Percentiles rank a stretch among this genome's conserved stretches.
Conservation (phyloP, 2,888 invertebrate species). For the Drosophila mayaguana region DNA sequence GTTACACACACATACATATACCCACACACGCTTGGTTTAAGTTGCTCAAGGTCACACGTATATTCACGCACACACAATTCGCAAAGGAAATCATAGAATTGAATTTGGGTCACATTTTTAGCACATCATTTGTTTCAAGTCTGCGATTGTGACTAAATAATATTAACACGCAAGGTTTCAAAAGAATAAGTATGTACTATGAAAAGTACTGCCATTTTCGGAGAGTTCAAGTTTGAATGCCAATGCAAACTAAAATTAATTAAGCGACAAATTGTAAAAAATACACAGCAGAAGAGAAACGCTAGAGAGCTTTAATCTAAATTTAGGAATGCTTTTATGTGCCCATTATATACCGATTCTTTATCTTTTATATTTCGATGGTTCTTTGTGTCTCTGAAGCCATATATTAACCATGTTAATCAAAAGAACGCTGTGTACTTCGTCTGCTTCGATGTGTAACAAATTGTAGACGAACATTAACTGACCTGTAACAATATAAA, state of each 20-base stretch:
- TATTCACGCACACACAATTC: slow-evolving; percentile 10
- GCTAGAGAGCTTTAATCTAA: neutral
- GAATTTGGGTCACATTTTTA: slow-evolving; percentile 66
- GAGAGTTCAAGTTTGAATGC: neutral
- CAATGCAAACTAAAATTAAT: neutral
- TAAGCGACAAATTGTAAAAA: neutral
- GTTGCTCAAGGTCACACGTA: slow-evolving; percentile 52
- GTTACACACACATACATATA: slow-evolving; percentile 9
- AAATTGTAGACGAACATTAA: neutral
- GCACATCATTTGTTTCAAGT: slow-evolving; percentile 76
- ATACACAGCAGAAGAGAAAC: neutral
- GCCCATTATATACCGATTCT: too few relatives aligned
- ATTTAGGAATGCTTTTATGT: too few relatives aligned
- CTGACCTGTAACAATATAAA: slow-evolving; percentile 1
- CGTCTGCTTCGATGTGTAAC: neutral
- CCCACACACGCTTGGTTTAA: slow-evolving; percentile 18
- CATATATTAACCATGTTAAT: neutral
- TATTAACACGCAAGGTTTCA: neutral
- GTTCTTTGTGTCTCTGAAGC: too few relatives aligned
- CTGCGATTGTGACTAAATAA: slow-evolving; percentile 60
- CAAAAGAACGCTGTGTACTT: neutral
- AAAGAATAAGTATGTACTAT: slow-evolving; percentile 27
- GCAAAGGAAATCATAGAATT: slow-evolving; percentile 54
- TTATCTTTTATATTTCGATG: neutral
- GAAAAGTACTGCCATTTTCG: slow-evolving; percentile 3